A percentile compares a stretch with the other conserved stretches of the same genome.
phyloP scores from a whole-genome alignment of 2,113 vertebrate genomes.

The Labeo catla region DNA sequence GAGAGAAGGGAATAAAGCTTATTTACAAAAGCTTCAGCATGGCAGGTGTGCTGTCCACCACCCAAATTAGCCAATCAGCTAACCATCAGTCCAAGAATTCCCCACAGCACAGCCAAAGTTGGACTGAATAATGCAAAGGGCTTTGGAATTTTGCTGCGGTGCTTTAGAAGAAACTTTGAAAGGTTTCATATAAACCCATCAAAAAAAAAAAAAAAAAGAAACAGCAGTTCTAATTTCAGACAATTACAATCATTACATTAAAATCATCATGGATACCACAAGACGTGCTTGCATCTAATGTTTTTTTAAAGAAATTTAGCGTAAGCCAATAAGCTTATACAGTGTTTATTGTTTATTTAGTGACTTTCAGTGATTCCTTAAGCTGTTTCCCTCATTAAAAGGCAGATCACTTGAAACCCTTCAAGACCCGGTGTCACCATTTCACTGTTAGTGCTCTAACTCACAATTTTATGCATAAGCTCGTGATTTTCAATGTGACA shows the following conservation, averaged over 20 bases:
- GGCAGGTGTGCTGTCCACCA: constrained; percentile 78
- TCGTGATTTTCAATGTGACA: constrained; percentile 31
- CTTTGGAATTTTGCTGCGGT: constrained; percentile 14
- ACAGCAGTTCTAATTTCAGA: not conserved
- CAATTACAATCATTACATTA: not conserved
- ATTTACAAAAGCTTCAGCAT: constrained; percentile 83
- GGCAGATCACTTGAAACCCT: constrained; percentile 9
- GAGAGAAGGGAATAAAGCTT: constrained; percentile 79
- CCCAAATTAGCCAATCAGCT: constrained; percentile 83
- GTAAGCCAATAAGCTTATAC: not conserved
- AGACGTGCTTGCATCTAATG: not conserved
- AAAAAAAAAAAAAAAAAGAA: not conserved
- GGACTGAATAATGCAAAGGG: constrained; percentile 52
- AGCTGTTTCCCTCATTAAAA: constrained; percentile 11
- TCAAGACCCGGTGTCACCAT: constrained; percentile 16
- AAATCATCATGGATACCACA: not conserved
- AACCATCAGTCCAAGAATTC: constrained; percentile 71
- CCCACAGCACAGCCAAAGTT: constrained; percentile 41
- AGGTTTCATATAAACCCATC: not conserved
- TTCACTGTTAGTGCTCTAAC: constrained; percentile 16
- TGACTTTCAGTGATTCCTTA: not conserved
- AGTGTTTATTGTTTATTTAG: not conserved
- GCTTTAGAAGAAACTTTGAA: not conserved
- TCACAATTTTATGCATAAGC: constrained; percentile 19
- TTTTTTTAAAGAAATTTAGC: not conserved